These are phyloP conservation scores for Cydia strobilella DNA, from an alignment of 1,140 invertebrate genomes.

Conservation along the genomic window DNA sequence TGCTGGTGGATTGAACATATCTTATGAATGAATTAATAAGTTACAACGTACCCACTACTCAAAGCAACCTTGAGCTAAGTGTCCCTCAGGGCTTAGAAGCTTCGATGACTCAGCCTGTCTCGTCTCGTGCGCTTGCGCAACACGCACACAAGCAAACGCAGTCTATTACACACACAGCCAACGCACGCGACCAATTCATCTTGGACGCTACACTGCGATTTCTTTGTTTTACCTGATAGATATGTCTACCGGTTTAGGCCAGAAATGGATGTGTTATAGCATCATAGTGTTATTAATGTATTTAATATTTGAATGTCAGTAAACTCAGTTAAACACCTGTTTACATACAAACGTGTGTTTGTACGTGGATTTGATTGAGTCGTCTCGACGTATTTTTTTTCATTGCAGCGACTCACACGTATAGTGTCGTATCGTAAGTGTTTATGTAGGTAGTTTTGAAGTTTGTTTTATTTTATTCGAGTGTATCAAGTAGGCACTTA, in stretches of 20 bases:
- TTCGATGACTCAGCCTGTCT: constrained; percentile 64
- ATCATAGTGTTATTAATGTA: constrained; percentile 4
- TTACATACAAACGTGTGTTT: constrained; percentile 62
- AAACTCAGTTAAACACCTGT: constrained; percentile 70
- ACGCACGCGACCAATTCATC: constrained; percentile 29
- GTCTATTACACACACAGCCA: constrained; percentile 41
- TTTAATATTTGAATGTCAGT: constrained; percentile 59
- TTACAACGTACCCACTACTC: too few species aligned
- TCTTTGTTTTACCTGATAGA: constrained; percentile 13
- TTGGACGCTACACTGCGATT: constrained; percentile 36
- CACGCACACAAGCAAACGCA: constrained; percentile 49
- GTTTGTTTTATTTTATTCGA: constrained; percentile 29
- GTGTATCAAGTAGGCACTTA: constrained; percentile 19
- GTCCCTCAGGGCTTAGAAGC: constrained; percentile 42
- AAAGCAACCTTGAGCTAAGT: constrained; percentile 25
- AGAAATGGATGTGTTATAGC: constrained; percentile 39
- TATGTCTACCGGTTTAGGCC: not conserved
- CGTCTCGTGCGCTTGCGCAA: constrained; percentile 62
- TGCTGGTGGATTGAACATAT: too few species aligned
- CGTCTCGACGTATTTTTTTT: constrained; percentile 55
- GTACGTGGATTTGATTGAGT: constrained; percentile 65
- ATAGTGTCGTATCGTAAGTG: constrained; percentile 20
- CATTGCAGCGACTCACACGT: constrained; percentile 49
- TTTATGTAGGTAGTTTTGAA: constrained; percentile 15
- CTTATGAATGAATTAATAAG: too few species aligned